Evolutionary conservation across 2,113 vertebrate genomes (phyloP).

Genomic region (Trematocara marginatum): DNA sequence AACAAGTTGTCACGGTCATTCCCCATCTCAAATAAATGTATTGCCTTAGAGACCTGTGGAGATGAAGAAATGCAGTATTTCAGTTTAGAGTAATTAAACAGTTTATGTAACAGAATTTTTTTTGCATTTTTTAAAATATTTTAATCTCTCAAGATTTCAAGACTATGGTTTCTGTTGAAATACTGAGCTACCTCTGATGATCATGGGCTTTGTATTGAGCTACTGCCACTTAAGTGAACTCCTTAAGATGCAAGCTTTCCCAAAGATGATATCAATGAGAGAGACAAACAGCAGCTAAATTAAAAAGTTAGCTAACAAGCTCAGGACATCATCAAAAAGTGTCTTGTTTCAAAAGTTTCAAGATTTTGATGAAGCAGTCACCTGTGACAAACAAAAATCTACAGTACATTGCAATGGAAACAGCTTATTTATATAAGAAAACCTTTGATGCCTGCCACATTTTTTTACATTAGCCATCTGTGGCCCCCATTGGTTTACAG

Average conservation of each 20-base stretch:
- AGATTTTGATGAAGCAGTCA: neutral
- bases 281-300: neutral
- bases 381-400: neutral
- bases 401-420: neutral
- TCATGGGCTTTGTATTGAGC: neutral
- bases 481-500: neutral
- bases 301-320: neutral
- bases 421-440: neutral
- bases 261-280: neutral
- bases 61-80: neutral
- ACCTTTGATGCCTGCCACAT: neutral
- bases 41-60: neutral
- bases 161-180: neutral
- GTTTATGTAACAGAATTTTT: neutral
- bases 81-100: neutral
- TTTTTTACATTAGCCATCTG: neutral
- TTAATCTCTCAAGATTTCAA: neutral
- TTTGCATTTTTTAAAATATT: accelerated
- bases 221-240: neutral
- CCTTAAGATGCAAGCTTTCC: neutral
- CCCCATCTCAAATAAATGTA: neutral
- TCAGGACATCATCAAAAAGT: neutral
- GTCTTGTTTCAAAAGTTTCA: neutral
- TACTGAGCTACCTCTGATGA: neutral
- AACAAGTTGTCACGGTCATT: neutral